Conservation (phyloP, 1,140 invertebrate species). For the Cydia strobilella region DNA sequence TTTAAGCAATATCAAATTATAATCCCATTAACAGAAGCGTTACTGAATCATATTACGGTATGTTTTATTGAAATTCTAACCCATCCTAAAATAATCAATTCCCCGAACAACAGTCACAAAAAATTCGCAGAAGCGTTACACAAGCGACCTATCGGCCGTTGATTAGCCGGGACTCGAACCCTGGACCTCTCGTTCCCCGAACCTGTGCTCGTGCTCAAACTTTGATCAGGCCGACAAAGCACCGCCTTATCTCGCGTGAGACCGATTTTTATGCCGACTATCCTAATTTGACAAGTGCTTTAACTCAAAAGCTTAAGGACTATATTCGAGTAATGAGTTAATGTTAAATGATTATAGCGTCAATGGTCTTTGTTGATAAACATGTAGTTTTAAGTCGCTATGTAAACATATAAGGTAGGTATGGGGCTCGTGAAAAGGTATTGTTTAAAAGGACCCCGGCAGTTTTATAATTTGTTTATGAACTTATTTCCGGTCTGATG, state of each 20-base stretch:
- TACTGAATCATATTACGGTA: too few species aligned
- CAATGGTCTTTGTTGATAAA: conserved; percentile 74
- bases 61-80: background rate
- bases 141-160: conserved; percentile 54
- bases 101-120: conserved; percentile 46
- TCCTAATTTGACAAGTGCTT: background rate
- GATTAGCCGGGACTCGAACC: conserved; percentile 63
- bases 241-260: conserved; percentile 68
- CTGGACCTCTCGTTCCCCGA: conserved; percentile 61
- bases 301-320: background rate
- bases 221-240: conserved; percentile 73
- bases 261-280: conserved; percentile 66
- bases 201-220: conserved; percentile 56
- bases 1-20: too few species aligned
- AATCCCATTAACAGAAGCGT: too few species aligned
- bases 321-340: conserved; percentile 1
- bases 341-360: conserved; percentile 43
- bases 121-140: conserved; percentile 13
- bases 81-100: conserved; percentile 42
- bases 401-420: background rate
- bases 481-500: conserved; percentile 4
- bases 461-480: conserved; percentile 8
- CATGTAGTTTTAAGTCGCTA: conserved; percentile 50
- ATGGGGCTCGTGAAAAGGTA: conserved; percentile 45
- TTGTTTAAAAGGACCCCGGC: background rate